Evolutionary conservation across 2,797 vertebrate genomes (phyloP).

Genomic region (Sebastes taczanowskii): DNA sequence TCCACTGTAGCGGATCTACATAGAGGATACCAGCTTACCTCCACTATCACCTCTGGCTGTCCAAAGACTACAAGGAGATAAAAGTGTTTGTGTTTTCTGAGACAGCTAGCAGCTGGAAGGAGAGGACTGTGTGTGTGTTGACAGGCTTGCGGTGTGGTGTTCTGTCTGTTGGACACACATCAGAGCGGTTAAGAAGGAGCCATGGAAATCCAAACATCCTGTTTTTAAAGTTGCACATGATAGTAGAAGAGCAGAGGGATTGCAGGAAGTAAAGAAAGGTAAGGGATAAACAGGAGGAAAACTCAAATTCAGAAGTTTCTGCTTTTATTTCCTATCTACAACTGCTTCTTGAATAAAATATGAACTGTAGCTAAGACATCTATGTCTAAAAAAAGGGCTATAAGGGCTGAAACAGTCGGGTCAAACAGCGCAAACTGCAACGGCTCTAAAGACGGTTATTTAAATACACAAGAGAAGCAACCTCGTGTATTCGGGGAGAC

Average conservation of each 20-base stretch:
- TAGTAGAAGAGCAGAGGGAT: not conserved
- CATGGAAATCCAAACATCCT: slow-evolving; percentile 14
- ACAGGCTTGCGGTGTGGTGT: not conserved
- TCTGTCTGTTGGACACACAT: slow-evolving; percentile 21
- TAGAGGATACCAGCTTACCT: not conserved
- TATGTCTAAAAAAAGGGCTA: not conserved
- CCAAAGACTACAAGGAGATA: not conserved
- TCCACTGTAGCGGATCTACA: not conserved
- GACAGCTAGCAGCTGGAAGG: slow-evolving; percentile 12
- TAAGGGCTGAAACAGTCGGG: not conserved
- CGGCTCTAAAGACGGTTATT: not conserved
- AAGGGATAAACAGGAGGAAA: not conserved
- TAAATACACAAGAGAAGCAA: slow-evolving; percentile 20
- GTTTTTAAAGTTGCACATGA: slow-evolving; percentile 13
- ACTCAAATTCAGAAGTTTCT: not conserved
- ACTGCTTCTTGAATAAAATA: not conserved
- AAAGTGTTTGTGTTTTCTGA: slow-evolving; percentile 1
- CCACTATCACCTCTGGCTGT: slow-evolving; percentile 14
- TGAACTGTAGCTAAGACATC: not conserved
- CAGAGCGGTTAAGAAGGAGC: slow-evolving; percentile 5
- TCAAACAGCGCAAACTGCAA: slow-evolving; percentile 10
- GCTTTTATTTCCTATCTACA: not conserved
- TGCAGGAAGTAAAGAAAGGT: not conserved
- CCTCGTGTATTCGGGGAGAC: slow-evolving; percentile 2
- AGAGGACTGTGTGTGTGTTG: slow-evolving; percentile 9